phyloP scores from a whole-genome alignment of 2,113 vertebrate species.

The Channa maculata region DNA sequence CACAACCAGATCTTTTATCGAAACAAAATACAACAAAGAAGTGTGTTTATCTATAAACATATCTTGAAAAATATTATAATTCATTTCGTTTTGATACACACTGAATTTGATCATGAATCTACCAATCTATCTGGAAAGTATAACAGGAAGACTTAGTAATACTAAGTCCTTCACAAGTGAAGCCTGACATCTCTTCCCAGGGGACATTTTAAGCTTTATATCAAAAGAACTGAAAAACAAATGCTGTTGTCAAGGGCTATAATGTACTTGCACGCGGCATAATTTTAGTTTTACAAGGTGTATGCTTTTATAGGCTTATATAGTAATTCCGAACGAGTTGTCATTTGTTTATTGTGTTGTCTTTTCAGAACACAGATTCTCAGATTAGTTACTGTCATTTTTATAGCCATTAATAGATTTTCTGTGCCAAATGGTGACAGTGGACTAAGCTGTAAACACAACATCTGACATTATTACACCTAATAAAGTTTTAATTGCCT shows the following conservation, averaged over 20 bases:
- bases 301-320: too few relatives aligned
- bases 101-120: neutral
- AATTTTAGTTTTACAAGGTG: too few relatives aligned
- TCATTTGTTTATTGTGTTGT: too few relatives aligned
- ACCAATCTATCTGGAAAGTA: neutral
- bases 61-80: too few relatives aligned
- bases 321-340: too few relatives aligned
- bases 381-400: too few relatives aligned
- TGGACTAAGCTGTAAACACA: slow-evolving; percentile 29
- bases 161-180: neutral
- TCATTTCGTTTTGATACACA: neutral
- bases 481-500: slow-evolving; percentile 11
- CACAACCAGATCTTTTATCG: too few relatives aligned
- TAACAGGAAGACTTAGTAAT: neutral
- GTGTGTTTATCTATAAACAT: too few relatives aligned
- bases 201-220: neutral
- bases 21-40: too few relatives aligned
- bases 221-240: slow-evolving; percentile 5
- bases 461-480: slow-evolving; percentile 12
- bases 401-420: slow-evolving; percentile 14
- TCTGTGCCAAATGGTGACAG: neutral
- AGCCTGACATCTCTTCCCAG: neutral
- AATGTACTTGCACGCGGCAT: too few relatives aligned
- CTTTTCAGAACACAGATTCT: too few relatives aligned
- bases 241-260: neutral